Conservation (phyloP, 2,888 invertebrate species). For the Caenorhabditis japonica region DNA sequence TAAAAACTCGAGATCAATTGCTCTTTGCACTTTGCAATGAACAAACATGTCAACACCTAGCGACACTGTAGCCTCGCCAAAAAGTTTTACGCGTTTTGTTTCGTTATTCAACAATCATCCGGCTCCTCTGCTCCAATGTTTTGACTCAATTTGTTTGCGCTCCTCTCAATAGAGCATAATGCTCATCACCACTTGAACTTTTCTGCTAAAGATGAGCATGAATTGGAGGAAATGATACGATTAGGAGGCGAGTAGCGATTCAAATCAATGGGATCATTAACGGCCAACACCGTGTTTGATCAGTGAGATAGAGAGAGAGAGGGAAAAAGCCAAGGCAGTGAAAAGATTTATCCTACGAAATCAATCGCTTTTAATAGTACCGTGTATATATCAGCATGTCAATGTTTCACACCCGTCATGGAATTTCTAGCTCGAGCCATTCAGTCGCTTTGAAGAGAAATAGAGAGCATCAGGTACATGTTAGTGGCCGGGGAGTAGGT, state of each 20-base stretch:
- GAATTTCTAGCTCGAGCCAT: constrained; percentile 25
- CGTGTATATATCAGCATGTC: too few relatives aligned
- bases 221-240: neutral
- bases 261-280: constrained; percentile 36
- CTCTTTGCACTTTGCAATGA: constrained; percentile 32
- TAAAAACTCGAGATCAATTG: neutral
- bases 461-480: constrained; percentile 36
- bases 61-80: constrained; percentile 8
- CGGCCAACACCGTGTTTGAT: constrained; percentile 11
- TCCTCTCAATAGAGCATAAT: constrained; percentile 30
- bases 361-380: constrained; percentile 16
- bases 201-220: constrained; percentile 2
- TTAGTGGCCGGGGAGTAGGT: too few relatives aligned
- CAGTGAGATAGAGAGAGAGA: constrained; percentile 33
- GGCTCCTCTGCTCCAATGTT: constrained; percentile 26
- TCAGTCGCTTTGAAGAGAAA: constrained; percentile 23
- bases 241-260: neutral
- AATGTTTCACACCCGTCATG: constrained; percentile 35
- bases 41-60: constrained; percentile 44
- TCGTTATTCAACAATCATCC: constrained; percentile 37
- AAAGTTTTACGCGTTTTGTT: constrained; percentile 23
- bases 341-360: constrained; percentile 8
- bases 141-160: too few relatives aligned
- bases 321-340: constrained; percentile 26
- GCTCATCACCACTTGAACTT: constrained; percentile 43